Base-by-base conservation (phyloP, 92 coral and sea anemone genomes). In the Paragorgia papillata region DNA sequence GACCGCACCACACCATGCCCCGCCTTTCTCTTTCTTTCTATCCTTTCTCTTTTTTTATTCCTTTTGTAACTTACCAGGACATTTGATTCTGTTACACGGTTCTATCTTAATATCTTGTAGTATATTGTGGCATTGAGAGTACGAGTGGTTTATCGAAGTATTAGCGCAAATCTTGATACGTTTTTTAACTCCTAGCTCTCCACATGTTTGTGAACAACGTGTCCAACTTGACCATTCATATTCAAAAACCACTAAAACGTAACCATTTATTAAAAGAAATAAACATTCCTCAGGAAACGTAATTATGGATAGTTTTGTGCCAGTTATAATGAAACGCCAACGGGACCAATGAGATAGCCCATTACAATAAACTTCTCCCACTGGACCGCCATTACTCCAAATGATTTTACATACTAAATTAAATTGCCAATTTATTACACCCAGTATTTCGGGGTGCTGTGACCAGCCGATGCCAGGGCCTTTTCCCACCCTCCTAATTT, bases 191-290 rank as follows among this genome's bases (percentile, higher is more conserved):
- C 76, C 76, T 12, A 27, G 59, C 30, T 18, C 20, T 12, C 76
- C 76, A 51, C 76, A 69, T 8, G 41, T 69, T 46, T 69, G 51
- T 19, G 40, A 41, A 27, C 76, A 69, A 28, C 59, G 17, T 1
- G 76, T 69, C 76, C 76, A 69, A 19, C 7, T 5, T 13, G 76
- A 27, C 76, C 76, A 69, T 1, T 53, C 78, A 30, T 71, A 71
- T 64, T 24, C 18, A 71, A 31, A 37, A 50, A n/a, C 54, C 53
- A 31, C 54, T 55, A 17, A 54, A 14, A 12, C n/a, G n/a, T n/a
- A n/a, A n/a, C n/a, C n/a, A n/a, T n/a, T n/a, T n/a, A n/a, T n/a
- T n/a, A n/a, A n/a, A n/a, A n/a, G n/a, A n/a, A n/a, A n/a, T n/a
- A n/a, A n/a, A n/a, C n/a, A n/a, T n/a, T n/a, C n/a, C n/a, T n/a